Conservation (phyloP, 2,888 invertebrate genomes). For the Phlogophora meticulosa region DNA sequence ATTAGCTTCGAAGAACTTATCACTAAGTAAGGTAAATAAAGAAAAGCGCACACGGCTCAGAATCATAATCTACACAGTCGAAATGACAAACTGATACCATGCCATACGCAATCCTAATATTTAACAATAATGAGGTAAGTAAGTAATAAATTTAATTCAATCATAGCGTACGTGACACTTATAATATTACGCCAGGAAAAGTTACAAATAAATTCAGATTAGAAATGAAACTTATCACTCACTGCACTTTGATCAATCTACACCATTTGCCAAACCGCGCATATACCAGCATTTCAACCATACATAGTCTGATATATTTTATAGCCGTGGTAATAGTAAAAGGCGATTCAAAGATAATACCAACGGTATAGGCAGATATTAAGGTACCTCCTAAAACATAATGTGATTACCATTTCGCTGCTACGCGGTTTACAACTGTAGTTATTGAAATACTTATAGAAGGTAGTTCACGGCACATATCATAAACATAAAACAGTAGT, state of each 20-base stretch:
- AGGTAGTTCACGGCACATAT: neutral
- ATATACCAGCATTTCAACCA: neutral
- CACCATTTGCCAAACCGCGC: neutral
- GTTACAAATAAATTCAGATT: neutral
- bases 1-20: neutral
- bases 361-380: neutral
- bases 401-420: neutral
- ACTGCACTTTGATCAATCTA: too few species aligned
- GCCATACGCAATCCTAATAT: conserved; percentile 2
- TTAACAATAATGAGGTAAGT: neutral
- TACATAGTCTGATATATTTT: neutral
- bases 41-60: neutral
- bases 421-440: neutral
- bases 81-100: neutral
- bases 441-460: too few species aligned
- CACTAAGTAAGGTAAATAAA: neutral
- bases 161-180: too few species aligned
- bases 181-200: neutral
- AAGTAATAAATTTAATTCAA: neutral
- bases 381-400: neutral
- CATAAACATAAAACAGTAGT: neutral
- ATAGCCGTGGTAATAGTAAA: neutral
- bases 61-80: conserved; percentile 9
- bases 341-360: neutral
- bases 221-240: neutral